Evolutionary conservation across 2,888 invertebrate genomes (phyloP).

Genomic region (Xylota segnis): DNA sequence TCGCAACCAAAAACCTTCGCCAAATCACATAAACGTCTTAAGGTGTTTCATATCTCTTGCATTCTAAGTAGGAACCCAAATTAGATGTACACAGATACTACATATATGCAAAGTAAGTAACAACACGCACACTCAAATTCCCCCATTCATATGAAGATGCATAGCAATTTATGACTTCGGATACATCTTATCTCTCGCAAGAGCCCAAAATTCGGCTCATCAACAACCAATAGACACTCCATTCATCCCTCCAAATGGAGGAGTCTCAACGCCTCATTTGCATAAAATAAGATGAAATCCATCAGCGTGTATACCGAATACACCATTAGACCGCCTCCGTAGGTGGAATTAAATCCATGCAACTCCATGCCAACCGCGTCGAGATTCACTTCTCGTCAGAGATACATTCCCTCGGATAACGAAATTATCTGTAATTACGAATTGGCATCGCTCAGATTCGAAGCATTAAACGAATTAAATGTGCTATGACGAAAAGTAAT

Average conservation of each 20-base stretch:
- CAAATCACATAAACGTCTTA: no score
- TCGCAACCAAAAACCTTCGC: no score
- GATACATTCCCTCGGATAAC: slow-evolving; percentile 38
- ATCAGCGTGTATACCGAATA: slow-evolving; percentile 48
- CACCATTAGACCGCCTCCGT: slow-evolving; percentile 46
- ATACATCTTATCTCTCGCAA: slow-evolving; percentile 17
- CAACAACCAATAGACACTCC: slow-evolving; percentile 71
- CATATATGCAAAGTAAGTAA: background rate
- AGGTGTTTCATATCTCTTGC: no score
- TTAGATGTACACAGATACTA: no score
- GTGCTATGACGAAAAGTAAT: slow-evolving; percentile 78
- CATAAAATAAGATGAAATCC: slow-evolving; percentile 84
- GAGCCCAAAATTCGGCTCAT: slow-evolving; percentile 54
- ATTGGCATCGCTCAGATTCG: slow-evolving; percentile 74
- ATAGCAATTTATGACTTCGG: slow-evolving; percentile 34
- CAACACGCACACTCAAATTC: background rate
- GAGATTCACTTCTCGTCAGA: slow-evolving; percentile 29
- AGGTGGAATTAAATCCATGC: slow-evolving; percentile 51
- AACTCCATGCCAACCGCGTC: slow-evolving; percentile 20
- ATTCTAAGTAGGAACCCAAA: no score
- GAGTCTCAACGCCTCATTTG: slow-evolving; percentile 79
- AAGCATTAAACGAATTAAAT: slow-evolving; percentile 77
- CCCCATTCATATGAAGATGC: slow-evolving; percentile 25
- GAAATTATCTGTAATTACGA: slow-evolving; percentile 68
- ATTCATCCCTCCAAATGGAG: slow-evolving; percentile 57